Evolutionary conservation across 2,113 vertebrate species (phyloP).

Genomic region (Campylorhamphus procurvoides): DNA sequence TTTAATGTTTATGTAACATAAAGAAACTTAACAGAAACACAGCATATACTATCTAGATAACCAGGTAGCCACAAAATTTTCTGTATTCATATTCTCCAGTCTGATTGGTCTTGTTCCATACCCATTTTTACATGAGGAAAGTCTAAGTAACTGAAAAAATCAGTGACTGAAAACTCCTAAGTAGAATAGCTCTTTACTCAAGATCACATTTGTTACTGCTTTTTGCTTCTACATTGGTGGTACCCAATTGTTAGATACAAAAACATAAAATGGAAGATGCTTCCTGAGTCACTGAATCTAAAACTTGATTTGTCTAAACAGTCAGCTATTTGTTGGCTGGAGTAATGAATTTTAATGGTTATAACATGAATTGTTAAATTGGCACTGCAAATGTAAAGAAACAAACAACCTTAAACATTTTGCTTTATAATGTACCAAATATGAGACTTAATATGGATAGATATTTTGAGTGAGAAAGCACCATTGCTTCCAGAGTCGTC

Average conservation of each 20-base stretch:
- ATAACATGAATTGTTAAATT: not conserved
- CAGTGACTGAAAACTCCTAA: not conserved
- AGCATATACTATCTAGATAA: not conserved
- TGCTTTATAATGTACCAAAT: not conserved
- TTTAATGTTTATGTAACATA: not conserved
- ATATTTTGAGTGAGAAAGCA: not conserved
- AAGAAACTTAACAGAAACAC: not conserved
- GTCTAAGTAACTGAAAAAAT: not conserved
- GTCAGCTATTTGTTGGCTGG: not conserved
- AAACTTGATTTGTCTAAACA: not conserved
- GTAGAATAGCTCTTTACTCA: not conserved
- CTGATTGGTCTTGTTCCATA: not conserved
- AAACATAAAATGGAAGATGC: not conserved
- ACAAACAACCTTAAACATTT: not conserved
- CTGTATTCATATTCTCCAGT: not conserved
- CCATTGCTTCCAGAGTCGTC: not conserved
- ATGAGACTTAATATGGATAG: not conserved
- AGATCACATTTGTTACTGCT: not conserved
- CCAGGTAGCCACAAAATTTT: not conserved
- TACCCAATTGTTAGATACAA: not conserved
- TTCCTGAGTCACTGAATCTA: not conserved
- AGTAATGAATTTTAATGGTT: not conserved
- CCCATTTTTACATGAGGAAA: not conserved
- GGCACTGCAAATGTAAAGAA: not conserved
- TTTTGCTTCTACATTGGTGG: fast-evolving